These are phyloP conservation scores for Amphilophus citrinellus DNA, from an alignment of 2,113 vertebrate genomes.

Conservation along the genomic window DNA sequence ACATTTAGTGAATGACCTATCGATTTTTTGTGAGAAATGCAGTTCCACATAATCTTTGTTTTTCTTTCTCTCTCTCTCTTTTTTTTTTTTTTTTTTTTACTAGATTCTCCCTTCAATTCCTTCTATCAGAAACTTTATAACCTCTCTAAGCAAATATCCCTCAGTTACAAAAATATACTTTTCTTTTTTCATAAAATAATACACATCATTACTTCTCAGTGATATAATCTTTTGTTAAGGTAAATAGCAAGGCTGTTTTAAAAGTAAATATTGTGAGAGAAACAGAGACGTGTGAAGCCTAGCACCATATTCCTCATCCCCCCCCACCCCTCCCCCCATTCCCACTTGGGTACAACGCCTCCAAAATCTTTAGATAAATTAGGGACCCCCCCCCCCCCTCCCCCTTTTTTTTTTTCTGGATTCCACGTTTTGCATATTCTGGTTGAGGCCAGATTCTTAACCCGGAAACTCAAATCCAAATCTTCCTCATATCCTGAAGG, in stretches of 20 bases:
- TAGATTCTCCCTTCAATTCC: constrained; percentile 7
- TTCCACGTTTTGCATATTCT: constrained; percentile 82
- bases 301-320: constrained; percentile 74
- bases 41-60: constrained; percentile 40
- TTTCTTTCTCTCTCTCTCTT: background rate
- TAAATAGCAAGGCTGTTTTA: constrained; percentile 81
- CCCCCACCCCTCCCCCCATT: background rate
- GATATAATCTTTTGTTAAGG: constrained; percentile 81
- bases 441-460: constrained; percentile 67
- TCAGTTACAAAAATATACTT: constrained; percentile 86
- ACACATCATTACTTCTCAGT: constrained; percentile 76
- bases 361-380: constrained; percentile 8
- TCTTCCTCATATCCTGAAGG: constrained; percentile 70
- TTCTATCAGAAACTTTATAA: constrained; percentile 60
- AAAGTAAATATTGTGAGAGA: constrained; percentile 70
- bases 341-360: background rate
- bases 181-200: constrained; percentile 83
- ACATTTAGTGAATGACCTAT: constrained; percentile 71
- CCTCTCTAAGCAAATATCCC: constrained; percentile 76
- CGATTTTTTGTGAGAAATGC: constrained; percentile 58
- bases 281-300: constrained; percentile 70
- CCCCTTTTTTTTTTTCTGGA: constrained; percentile 44
- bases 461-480: constrained; percentile 52
- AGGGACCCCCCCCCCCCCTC: background rate
- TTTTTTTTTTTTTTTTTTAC: background rate